Conservation (phyloP, 2,113 vertebrate genomes). For the Zosterops pallidus region DNA sequence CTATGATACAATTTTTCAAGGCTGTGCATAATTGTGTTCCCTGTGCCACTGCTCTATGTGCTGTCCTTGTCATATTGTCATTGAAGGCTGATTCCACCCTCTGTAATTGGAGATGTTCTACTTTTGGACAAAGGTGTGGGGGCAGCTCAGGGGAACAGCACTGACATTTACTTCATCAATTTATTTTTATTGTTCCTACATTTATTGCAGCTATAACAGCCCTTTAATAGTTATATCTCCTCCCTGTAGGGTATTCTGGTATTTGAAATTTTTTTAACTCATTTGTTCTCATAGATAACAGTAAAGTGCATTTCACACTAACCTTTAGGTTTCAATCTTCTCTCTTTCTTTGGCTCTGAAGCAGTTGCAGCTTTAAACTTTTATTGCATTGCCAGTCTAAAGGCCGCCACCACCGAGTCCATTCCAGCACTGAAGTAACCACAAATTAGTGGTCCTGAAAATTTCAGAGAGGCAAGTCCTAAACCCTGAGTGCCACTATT, state of each 20-base stretch:
- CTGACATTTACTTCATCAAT: slow-evolving; percentile 91
- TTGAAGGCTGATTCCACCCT: slow-evolving; percentile 85
- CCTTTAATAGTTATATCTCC: slow-evolving; percentile 90
- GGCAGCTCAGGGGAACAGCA: slow-evolving; percentile 86
- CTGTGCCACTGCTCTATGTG: slow-evolving; percentile 76
- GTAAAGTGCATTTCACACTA: slow-evolving; percentile 86
- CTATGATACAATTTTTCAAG: slow-evolving; percentile 86
- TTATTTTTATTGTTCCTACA: slow-evolving; percentile 90
- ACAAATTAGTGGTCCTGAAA: slow-evolving; percentile 82
- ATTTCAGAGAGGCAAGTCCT: slow-evolving; percentile 77
- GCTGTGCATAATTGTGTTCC: slow-evolving; percentile 86
- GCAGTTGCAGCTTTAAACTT: slow-evolving; percentile 82
- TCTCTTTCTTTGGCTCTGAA: slow-evolving; percentile 78
- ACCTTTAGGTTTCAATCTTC: slow-evolving; percentile 86
- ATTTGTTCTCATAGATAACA: slow-evolving; percentile 88
- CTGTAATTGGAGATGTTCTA: slow-evolving; percentile 89
- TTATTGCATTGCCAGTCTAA: slow-evolving; percentile 81
- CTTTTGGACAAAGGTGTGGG: slow-evolving; percentile 89
- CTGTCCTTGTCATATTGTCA: slow-evolving; percentile 87
- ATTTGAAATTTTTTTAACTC: slow-evolving; percentile 91
- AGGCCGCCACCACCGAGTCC: slow-evolving; percentile 79
- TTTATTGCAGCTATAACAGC: slow-evolving; percentile 88
- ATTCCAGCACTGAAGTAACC: slow-evolving; percentile 76
- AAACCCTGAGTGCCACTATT: slow-evolving; percentile 64
- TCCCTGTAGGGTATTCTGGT: slow-evolving; percentile 90